Percentiles rank a stretch among this genome's conserved stretches.
phyloP scores from a whole-genome alignment of 2,797 vertebrate genomes.

The Paramormyrops hopkinsi region DNA sequence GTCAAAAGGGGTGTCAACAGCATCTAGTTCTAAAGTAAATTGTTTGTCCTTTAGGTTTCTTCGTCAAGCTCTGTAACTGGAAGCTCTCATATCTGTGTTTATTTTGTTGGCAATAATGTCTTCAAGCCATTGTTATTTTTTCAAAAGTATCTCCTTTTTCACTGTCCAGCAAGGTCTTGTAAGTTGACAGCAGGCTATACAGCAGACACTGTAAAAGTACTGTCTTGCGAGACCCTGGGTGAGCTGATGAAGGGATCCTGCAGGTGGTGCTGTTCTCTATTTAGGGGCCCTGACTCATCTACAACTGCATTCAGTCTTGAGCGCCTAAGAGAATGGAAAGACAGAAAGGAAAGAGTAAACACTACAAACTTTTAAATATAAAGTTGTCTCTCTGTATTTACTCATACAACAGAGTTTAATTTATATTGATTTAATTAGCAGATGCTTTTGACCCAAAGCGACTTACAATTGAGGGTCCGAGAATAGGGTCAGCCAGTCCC shows the following conservation, averaged over 20 bases:
- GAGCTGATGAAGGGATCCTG: constrained; percentile 77
- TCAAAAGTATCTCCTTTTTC: not conserved
- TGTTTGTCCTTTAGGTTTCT: not conserved
- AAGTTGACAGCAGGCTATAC: not conserved
- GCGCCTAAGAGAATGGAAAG: constrained; percentile 55
- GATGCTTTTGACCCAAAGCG: not conserved
- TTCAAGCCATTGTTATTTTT: not conserved
- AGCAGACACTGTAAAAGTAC: not conserved
- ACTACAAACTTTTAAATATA: not conserved
- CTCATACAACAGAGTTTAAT: not conserved
- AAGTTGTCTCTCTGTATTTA: not conserved
- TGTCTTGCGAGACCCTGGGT: not conserved
- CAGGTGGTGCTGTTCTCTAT: constrained; percentile 79
- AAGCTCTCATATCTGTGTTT: not conserved
- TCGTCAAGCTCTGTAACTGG: not conserved
- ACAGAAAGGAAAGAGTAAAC: not conserved
- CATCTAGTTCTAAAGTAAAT: not conserved
- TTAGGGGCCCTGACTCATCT: constrained; percentile 82
- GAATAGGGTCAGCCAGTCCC: not conserved
- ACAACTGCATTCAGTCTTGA: constrained; percentile 88
- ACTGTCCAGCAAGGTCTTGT: not conserved
- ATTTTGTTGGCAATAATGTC: not conserved
- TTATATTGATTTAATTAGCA: not conserved
- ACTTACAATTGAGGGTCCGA: not conserved
- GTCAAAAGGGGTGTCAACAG: not conserved